phyloP scores from a whole-genome alignment of 2,888 invertebrate genomes.

The Eupithecia tripunctaria region DNA sequence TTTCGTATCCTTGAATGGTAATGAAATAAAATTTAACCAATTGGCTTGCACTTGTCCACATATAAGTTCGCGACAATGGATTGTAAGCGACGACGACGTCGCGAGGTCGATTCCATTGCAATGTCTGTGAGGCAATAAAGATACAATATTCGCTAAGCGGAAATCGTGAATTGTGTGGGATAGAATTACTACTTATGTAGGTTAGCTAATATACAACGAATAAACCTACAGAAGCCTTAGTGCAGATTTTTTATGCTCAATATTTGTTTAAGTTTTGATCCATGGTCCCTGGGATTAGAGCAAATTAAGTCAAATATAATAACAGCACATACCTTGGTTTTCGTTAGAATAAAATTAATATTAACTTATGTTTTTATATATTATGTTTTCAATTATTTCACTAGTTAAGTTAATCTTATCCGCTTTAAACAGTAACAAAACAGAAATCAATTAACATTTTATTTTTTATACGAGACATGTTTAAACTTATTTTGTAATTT shows the following conservation, averaged over 20 bases:
- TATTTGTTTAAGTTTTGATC: background rate
- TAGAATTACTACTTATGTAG: constrained; percentile 4
- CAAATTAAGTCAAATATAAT: too few relatives aligned
- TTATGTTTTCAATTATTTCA: too few relatives aligned
- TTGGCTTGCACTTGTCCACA: constrained; percentile 46
- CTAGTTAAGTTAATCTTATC: too few relatives aligned
- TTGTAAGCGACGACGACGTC: constrained; percentile 36
- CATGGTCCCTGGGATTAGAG: background rate
- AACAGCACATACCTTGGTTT: too few relatives aligned
- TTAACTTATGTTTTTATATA: too few relatives aligned
- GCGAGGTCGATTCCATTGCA: constrained; percentile 52
- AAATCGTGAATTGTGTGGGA: constrained; percentile 38
- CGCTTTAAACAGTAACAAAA: too few relatives aligned
- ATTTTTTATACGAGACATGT: too few relatives aligned
- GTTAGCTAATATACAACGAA: background rate
- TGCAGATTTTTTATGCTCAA: background rate
- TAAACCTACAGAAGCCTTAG: background rate
- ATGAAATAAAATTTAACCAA: constrained; percentile 47
- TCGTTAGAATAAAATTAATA: too few relatives aligned
- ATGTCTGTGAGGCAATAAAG: constrained; percentile 48
- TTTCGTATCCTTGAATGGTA: constrained; percentile 40
- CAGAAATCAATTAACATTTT: too few relatives aligned
- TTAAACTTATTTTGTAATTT: too few relatives aligned
- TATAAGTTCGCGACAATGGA: constrained; percentile 41
- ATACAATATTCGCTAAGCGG: constrained; percentile 53